Evolutionary conservation across 2,888 invertebrate species (phyloP).

Genomic region (Saturnia pavonia): DNA sequence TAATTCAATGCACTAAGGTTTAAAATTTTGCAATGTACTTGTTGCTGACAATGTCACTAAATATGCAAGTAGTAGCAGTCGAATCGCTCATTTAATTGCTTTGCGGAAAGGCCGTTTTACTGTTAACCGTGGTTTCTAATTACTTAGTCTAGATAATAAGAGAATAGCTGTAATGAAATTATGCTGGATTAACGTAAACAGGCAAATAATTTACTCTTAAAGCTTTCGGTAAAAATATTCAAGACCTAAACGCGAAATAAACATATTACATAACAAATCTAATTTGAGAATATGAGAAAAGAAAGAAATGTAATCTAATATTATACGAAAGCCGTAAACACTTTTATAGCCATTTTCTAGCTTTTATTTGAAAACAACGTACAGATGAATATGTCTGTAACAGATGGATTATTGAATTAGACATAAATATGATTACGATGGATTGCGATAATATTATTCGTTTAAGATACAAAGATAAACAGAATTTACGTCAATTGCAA

Average conservation of each 20-base stretch:
- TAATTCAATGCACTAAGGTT: neutral
- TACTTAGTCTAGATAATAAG: neutral
- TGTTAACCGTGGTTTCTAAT: neutral
- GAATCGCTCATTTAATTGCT: neutral
- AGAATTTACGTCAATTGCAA: conserved; percentile 16
- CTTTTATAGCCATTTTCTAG: neutral
- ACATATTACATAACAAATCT: neutral
- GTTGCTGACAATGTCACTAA: neutral
- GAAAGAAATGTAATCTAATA: neutral
- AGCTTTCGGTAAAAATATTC: neutral
- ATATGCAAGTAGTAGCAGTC: neutral
- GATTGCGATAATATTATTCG: neutral
- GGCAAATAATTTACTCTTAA: neutral
- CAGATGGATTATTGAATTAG: neutral
- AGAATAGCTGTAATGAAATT: neutral
- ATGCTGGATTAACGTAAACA: neutral
- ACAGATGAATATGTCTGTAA: neutral
- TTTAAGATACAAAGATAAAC: conserved; percentile 11
- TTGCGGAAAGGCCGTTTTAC: neutral
- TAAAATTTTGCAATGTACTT: neutral
- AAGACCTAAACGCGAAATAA: neutral
- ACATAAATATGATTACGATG: conserved; percentile 10
- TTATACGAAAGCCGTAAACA: neutral
- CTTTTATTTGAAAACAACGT: neutral
- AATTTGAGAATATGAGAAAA: neutral